Base-by-base conservation (phyloP, 2,113 vertebrate genomes). In the Cololabis saira region DNA sequence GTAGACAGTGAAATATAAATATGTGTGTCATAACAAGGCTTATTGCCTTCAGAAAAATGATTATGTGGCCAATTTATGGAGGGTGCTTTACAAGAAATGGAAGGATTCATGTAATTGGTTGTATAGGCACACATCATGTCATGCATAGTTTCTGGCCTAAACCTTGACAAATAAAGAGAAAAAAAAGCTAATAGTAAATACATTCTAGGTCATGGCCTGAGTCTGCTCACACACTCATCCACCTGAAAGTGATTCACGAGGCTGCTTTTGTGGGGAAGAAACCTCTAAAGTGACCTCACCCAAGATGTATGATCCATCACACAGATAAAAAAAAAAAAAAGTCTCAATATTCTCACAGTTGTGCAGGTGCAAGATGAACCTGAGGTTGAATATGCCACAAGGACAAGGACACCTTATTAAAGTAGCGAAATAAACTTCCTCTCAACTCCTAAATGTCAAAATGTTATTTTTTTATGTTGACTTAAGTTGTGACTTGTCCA, bases 51-150 rank as follows among this genome's bases (percentile, higher is more conserved):
- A 13, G 52, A 70, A 74, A 76, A 70, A 37, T 14, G 42, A 63
- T 87, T 82, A 72, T 81, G 74, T 51, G 40, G 55, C 4, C 50
- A 80, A 74, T 77, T 88, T 80, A 73, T 47, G 24, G 3, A 21
- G 15, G 61, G 33, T 7, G 2, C 27, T 73, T 71, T 62, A 64
- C 47, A 74, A 55, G 50, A 41, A 61, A 64, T 40, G 54, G 2
- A 50, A 57, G 51, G 54, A 73, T 70, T 55, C 16, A 45, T 22
- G 9, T 47, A 63, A 73, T 40, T 56, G 54, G 22, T 66, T 9
- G 11, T 56, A 61, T 40, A 53, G 50, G 5, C 19, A 30, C 68
- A 18, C 12, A 62, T 24, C 12, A 62, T 24, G 19, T 5, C 16
- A 65, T 24, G 22, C 62, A 41, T 27, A 18, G 52, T 57, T 22